phyloP scores from a whole-genome alignment of 2,797 vertebrate genomes.

The Garrulus glandarius region DNA sequence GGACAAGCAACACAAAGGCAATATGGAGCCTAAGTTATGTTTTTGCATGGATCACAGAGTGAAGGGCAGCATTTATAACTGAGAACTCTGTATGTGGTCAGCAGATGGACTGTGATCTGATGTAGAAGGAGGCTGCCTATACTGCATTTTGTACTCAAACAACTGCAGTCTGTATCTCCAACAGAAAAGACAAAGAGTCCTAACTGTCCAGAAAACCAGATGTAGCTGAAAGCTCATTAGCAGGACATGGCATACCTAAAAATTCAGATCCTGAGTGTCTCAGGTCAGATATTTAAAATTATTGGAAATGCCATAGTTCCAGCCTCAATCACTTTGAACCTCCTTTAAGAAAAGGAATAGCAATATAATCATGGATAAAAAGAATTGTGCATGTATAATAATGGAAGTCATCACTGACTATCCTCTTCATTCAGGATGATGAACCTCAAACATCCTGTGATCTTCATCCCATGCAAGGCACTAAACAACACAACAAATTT shows the following conservation, averaged over 20 bases:
- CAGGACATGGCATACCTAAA: background rate
- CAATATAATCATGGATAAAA: background rate
- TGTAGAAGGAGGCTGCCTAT: background rate
- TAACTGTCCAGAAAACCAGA: background rate
- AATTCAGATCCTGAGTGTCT: background rate
- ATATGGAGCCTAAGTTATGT: background rate
- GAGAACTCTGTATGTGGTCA: background rate
- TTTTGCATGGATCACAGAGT: background rate
- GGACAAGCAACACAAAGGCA: background rate
- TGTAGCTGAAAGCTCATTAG: background rate
- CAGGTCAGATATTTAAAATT: background rate
- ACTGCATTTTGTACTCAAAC: background rate
- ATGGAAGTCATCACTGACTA: background rate
- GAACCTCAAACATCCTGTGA: background rate
- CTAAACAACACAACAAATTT: background rate
- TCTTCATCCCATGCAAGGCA: background rate
- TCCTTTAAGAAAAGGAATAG: background rate
- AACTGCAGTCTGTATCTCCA: background rate
- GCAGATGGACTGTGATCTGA: background rate
- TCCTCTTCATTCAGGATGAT: background rate
- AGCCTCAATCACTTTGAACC: background rate
- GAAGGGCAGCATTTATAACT: background rate
- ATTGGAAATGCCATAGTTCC: background rate
- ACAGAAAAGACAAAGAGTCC: background rate
- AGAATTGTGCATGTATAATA: background rate